These are phyloP conservation scores for Troides aeacus DNA, from an alignment of 2,888 invertebrate species.

Conservation along the genomic window DNA sequence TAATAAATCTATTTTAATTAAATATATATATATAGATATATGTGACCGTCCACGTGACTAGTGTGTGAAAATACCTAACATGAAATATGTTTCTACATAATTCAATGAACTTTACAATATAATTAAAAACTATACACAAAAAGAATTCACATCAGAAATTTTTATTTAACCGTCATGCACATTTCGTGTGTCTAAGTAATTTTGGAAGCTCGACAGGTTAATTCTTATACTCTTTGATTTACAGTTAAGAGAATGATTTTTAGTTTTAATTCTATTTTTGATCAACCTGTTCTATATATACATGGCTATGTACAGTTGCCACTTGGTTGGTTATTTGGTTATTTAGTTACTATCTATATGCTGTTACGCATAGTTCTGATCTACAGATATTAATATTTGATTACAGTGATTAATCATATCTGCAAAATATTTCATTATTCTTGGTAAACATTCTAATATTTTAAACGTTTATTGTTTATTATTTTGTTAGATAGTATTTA, in stretches of 20 bases:
- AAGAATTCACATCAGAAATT: background rate
- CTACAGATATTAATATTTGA: no score
- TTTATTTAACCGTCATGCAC: background rate
- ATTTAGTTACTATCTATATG: background rate
- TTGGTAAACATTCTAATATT: background rate
- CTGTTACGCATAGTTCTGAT: background rate
- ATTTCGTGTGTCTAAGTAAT: background rate
- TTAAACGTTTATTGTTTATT: background rate
- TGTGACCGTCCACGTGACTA: background rate
- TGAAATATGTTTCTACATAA: background rate
- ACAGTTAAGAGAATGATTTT: background rate
- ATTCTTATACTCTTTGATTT: no score
- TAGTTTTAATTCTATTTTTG: background rate
- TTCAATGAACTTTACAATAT: constrained; percentile 1
- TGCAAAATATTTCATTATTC: no score
- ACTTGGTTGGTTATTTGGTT: background rate
- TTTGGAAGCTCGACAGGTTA: no score
- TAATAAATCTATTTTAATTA: no score
- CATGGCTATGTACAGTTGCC: background rate
- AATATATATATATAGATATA: no score
- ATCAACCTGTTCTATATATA: background rate
- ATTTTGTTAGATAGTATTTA: background rate
- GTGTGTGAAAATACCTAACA: background rate
- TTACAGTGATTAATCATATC: no score
- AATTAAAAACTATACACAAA: background rate